phyloP scores from a whole-genome alignment of 2,797 vertebrate species.

The Pantherophis alleghaniensis region DNA sequence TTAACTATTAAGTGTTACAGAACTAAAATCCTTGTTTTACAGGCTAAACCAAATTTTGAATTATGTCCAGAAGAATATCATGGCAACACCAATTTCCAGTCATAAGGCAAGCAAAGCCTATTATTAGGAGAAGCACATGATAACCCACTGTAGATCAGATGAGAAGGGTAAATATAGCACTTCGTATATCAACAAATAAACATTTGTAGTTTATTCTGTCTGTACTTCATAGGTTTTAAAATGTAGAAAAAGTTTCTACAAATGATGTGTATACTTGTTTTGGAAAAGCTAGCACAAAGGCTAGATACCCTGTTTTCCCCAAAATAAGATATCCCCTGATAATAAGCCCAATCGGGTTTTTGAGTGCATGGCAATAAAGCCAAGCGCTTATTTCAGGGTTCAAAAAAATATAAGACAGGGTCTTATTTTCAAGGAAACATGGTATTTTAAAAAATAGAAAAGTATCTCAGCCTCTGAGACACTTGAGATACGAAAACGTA shows the following conservation, averaged over 20 bases:
- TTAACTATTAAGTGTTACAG: background rate
- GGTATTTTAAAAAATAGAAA: background rate
- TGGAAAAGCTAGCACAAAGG: background rate
- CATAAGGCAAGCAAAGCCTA: background rate
- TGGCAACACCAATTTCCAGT: background rate
- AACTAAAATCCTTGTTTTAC: background rate
- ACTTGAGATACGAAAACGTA: background rate
- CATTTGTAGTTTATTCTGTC: background rate
- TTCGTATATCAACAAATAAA: background rate
- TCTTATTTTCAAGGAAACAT: no score
- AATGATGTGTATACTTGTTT: background rate
- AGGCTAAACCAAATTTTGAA: background rate
- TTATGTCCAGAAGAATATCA: background rate
- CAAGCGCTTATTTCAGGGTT: no score
- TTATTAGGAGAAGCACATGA: background rate
- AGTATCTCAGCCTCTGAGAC: background rate
- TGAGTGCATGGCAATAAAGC: no score
- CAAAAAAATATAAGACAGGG: no score
- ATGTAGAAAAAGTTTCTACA: background rate
- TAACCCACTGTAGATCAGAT: background rate
- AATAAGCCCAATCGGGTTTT: no score
- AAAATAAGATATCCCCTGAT: no score
- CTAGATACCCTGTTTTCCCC: no score
- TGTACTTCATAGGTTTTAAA: background rate
- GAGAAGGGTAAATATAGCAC: background rate